A percentile compares a stretch with the other conserved stretches of the same genome.
These are phyloP conservation scores for Xylota sylvarum DNA, from an alignment of 2,888 invertebrate genomes.

Conservation along the genomic window DNA sequence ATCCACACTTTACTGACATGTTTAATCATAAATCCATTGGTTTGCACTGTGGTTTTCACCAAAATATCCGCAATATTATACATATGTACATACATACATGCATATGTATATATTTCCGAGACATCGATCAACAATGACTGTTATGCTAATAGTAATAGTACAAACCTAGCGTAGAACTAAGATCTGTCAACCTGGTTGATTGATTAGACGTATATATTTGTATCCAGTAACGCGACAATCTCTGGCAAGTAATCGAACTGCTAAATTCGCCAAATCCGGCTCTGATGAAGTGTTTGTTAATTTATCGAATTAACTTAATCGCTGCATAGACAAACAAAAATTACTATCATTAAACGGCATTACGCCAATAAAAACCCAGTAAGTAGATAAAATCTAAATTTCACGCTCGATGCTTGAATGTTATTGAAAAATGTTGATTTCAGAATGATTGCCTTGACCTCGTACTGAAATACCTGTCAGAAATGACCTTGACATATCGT, in stretches of 20 bases:
- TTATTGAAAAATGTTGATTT: constrained; percentile 8
- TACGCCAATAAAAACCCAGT: background rate
- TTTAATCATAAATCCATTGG: no score
- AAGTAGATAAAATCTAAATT: constrained; percentile 5
- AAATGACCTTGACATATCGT: constrained; percentile 12
- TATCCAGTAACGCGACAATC: background rate
- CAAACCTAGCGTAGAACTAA: background rate
- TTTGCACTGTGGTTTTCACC: no score
- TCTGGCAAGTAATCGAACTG: background rate
- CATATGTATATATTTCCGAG: no score
- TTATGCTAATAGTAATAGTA: no score
- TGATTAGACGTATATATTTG: background rate
- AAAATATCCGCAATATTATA: no score
- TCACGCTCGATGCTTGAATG: constrained; percentile 1
- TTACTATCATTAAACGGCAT: constrained; percentile 1
- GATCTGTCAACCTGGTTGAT: background rate
- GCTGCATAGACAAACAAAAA: background rate
- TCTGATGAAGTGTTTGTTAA: background rate
- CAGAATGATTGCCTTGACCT: constrained; percentile 35
- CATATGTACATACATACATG: no score
- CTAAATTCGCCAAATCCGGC: constrained; percentile 26
- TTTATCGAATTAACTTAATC: background rate
- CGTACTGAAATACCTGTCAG: constrained; percentile 23
- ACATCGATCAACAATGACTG: no score
- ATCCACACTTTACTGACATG: no score